A percentile compares a stretch with the other conserved stretches of the same genome.
These are phyloP conservation scores for Epinotia brunnichana DNA, from an alignment of 2,888 invertebrate species.

Conservation along the genomic window DNA sequence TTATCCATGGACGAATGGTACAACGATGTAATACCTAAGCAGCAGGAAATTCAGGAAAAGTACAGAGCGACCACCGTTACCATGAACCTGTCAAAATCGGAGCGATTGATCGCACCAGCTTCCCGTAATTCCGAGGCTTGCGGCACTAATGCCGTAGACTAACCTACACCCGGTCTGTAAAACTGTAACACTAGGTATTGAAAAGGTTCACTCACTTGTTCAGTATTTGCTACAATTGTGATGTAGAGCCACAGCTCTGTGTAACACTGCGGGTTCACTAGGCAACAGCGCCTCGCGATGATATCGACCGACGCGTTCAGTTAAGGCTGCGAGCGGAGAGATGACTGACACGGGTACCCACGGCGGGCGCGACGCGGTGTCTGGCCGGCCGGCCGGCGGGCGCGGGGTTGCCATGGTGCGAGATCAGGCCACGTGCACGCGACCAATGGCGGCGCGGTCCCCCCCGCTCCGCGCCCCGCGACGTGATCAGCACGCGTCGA, in stretches of 20 bases:
- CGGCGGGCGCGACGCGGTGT: constrained; percentile 57
- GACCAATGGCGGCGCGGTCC: constrained; percentile 83
- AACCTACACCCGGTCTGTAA: background rate
- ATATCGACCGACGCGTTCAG: constrained; percentile 63
- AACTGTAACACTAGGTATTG: background rate
- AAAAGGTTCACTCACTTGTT: constrained; percentile 30
- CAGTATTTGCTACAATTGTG: constrained; percentile 12
- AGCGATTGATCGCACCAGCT: constrained; percentile 17
- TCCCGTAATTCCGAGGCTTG: background rate
- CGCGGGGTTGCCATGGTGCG: constrained; percentile 86
- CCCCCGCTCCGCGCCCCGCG: constrained; percentile 47
- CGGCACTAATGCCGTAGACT: background rate
- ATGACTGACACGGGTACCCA: constrained; percentile 48
- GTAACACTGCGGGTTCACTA: constrained; percentile 13
- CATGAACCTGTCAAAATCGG: constrained; percentile 25
- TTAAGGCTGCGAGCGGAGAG: constrained; percentile 46
- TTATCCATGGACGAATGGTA: background rate
- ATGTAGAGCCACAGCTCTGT: constrained; percentile 12
- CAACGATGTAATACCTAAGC: background rate
- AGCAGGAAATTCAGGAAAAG: background rate
- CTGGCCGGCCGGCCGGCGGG: constrained; percentile 47
- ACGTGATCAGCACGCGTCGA: constrained; percentile 51
- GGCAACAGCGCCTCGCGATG: constrained; percentile 12
- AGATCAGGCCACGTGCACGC: constrained; percentile 89
- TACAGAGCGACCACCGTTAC: background rate